Base-by-base conservation (phyloP, 2,113 vertebrate genomes). In the Polypterus bichir region DNA sequence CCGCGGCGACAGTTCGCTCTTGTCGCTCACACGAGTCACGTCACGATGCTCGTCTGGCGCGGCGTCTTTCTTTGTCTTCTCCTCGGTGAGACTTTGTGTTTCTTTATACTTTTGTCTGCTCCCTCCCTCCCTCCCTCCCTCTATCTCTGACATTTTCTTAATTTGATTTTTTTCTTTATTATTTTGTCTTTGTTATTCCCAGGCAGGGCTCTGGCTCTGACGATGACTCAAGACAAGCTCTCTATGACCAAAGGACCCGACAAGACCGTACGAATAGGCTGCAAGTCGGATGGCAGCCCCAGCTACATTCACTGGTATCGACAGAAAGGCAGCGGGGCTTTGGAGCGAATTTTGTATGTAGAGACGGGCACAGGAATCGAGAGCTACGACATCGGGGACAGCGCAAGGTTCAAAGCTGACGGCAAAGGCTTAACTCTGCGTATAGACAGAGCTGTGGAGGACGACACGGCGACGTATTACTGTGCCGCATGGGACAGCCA, bases 401-500 rank as follows among this genome's bases (percentile, higher is more conserved):
- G 27, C 27, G 27, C 1, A 27, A 27, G 27, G 27, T 27, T 27
- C 27, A 27, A 27, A 27, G 27, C 27, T 27, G 27, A 27, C 27
- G 27, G 2, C 27, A 27, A 27, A 27, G 27, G 27, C 27, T 27
- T 27, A 27, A 27, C 2, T 27, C 27, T 27, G 27, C 27, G 27
- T 27, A 27, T 27, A 27, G 27, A 27, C 27, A 27, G 27, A 27
- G 27, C 27, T 27, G 27, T 27, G 27, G 6, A 44, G 4, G 9
- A 1, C 0, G 63, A 74, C 10, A 62, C 70, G 65, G 74, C 60
- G 7, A 74, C 52, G 10, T 75, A 74, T 61, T 79, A 67, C 55
- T 78, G 74, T 65, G 68, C 71, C 9, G 57, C 1, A 59, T 75
- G 74, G 76, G 1, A 60, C 0, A 10, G 3, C 3, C 69, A 76